Conservation (phyloP, 2,113 vertebrate genomes). For the chimpanzee (Pan troglodytes) region NHGRI_mPanTro3-v2.1_pri NC_072407.2:43376001-43376500, state of each 20-base stretch:
- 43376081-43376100: background rate
- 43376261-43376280: background rate
- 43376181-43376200: background rate
- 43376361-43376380: background rate
- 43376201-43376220: background rate
- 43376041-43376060: background rate
- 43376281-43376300: background rate
- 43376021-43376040: background rate
- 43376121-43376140: background rate
- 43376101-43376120: background rate
- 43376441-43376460: no score
- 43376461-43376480: no score
- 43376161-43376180: background rate
- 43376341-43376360: background rate
- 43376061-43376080: background rate
- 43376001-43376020: background rate
- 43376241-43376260: background rate
- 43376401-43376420: no score
- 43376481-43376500: no score
- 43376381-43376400: background rate
- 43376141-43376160: background rate
- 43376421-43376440: no score
- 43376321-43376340: background rate
- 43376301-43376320: background rate
- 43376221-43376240: background rate